A percentile compares a stretch with the other conserved stretches of the same genome.
Evolutionary conservation across 23 tunicate species (phyloP).

Genomic region (Ascidia mentula): DNA sequence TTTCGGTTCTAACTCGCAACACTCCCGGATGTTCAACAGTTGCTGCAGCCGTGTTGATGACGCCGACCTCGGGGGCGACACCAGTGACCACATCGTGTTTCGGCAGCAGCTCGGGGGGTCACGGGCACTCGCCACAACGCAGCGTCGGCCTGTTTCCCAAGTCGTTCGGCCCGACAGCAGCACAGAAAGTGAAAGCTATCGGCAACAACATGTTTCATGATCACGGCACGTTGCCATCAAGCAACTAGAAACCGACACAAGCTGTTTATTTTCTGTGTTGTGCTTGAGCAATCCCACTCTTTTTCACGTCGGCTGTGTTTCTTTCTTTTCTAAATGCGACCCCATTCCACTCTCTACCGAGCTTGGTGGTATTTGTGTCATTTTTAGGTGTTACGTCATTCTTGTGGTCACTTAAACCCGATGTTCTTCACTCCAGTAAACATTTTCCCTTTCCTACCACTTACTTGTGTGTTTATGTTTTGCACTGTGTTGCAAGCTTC

Average conservation of each 20-base stretch:
- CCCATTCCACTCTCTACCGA: not conserved
- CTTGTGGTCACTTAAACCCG: too few species aligned
- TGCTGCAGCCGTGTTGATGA: slow-evolving; percentile 79
- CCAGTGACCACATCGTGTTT: slow-evolving; percentile 24
- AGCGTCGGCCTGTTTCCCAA: slow-evolving; percentile 16
- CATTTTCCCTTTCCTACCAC: too few species aligned
- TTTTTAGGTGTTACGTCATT: too few species aligned
- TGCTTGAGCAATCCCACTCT: not conserved
- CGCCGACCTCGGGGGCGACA: slow-evolving; percentile 35
- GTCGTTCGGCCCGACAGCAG: slow-evolving; percentile 15
- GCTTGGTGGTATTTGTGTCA: not conserved
- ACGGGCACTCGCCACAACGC: slow-evolving; percentile 12
- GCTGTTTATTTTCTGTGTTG: not conserved
- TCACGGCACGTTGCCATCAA: not conserved
- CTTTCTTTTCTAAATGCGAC: too few species aligned
- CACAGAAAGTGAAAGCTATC: not conserved
- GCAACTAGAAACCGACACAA: not conserved
- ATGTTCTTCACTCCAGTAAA: too few species aligned
- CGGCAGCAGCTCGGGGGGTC: slow-evolving; percentile 16
- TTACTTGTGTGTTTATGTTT: not conserved
- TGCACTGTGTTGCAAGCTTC: not conserved
- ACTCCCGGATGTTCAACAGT: slow-evolving; percentile 75
- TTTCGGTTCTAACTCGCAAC: slow-evolving; percentile 84
- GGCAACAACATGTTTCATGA: slow-evolving; percentile 12
- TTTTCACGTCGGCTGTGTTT: not conserved